Base-by-base conservation (phyloP, 2,888 invertebrate species). In the Caenorhabditis sp. region DNA sequence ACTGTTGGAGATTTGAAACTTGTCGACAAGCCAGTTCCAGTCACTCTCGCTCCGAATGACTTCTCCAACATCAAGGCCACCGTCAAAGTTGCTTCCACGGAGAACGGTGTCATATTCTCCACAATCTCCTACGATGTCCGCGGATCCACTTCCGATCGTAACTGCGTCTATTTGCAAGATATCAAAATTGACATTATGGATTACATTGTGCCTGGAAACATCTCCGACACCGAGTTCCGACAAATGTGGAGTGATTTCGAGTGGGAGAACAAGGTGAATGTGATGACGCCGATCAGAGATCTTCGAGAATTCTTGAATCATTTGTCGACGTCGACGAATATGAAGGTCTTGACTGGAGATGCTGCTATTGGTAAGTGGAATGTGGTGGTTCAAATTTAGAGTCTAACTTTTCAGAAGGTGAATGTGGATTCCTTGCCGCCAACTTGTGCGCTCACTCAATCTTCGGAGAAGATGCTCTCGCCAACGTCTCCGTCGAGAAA, bases 181-280 rank as follows among this genome's bases (percentile, higher is more conserved):
- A 98, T 99, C 92, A 98, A 98, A 93, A 98, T 99, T 92, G 99
- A 99, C 93, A 91, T 91, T 69, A 90, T 91, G 90, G 99, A 99
- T 94, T 98, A 98, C 94, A 97, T 98, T 92, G 95, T 98, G 92
- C 93, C 94, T 92, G 86, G 93, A 92, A 82, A 97, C 19, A 98
- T 98, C 93, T 96, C 95, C 70, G 99, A 99, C 93, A 95, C 95
- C 0, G 98, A 99, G 94, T 99, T 99, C 94, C 94, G 99, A 7
- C 95, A 96, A 93, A 99, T 99, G 99, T 99, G 99, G 99, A 97
- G 97, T 2, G 98, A 98, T 94, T 99, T 99, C 94, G 99, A 99
- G 93, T 99, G 99, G 99, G 99, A 99, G 94, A 99, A 99, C 93
- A 99, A 99, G 95, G 97, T 96, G 54, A 95, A 97, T 0, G 97